Evolutionary conservation across 2,797 vertebrate genomes (phyloP).

Genomic region (Denticeps clupeoides): DNA sequence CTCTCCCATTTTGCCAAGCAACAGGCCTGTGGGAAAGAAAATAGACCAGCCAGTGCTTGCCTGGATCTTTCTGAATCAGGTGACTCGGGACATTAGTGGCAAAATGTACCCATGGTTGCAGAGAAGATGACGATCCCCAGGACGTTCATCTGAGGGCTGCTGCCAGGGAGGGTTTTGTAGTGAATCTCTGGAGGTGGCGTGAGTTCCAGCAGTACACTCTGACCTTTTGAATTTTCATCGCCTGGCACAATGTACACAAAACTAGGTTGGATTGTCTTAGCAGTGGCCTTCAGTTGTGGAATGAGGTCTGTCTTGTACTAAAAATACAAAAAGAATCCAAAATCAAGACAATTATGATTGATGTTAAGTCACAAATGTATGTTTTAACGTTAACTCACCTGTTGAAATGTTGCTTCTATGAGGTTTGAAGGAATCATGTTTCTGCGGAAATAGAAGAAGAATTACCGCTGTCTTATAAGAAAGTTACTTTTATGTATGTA

Average conservation of each 20-base stretch:
- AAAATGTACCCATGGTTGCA: conserved; percentile 69
- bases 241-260: conserved; percentile 72
- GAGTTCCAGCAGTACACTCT: conserved; percentile 65
- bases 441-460: conserved; percentile 40
- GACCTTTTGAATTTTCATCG: conserved; percentile 53
- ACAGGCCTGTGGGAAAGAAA: conserved; percentile 52
- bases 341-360: no score
- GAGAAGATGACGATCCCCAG: conserved; percentile 85
- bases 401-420: conserved; percentile 79
- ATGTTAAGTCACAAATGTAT: background rate
- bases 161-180: conserved; percentile 69
- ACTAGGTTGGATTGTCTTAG: conserved; percentile 45
- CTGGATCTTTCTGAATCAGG: background rate
- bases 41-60: background rate
- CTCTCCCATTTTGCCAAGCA: conserved; percentile 79
- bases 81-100: background rate
- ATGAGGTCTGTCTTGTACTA: conserved; percentile 76
- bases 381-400: conserved; percentile 47
- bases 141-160: conserved; percentile 81
- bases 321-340: conserved; percentile 11
- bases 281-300: conserved; percentile 56
- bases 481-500: no score
- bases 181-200: conserved; percentile 65
- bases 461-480: no score
- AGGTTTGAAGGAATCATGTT: conserved; percentile 87